Conservation (phyloP, 2,113 vertebrate species). For the Mola mola region DNA sequence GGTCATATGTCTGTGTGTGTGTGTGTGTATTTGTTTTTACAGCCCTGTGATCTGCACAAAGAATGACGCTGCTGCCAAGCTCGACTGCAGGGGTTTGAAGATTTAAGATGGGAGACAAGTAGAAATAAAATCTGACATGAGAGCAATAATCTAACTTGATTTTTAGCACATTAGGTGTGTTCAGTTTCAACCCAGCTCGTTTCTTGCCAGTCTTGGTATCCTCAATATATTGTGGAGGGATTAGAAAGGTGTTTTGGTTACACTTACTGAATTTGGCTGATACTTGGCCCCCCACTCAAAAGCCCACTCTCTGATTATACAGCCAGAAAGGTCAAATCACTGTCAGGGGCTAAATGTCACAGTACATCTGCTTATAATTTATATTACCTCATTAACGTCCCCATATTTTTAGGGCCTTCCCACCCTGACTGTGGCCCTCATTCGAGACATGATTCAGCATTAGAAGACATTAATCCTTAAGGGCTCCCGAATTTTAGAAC, state of each 20-base stretch:
- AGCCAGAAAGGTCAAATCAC: background rate
- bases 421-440: too few relatives aligned
- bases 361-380: too few relatives aligned
- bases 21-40: slow-evolving; percentile 17
- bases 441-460: too few relatives aligned
- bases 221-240: slow-evolving; percentile 21
- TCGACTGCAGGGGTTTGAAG: background rate
- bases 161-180: background rate
- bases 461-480: too few relatives aligned
- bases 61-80: slow-evolving; percentile 45
- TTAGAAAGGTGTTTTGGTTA: slow-evolving; percentile 32
- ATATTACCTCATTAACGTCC: too few relatives aligned
- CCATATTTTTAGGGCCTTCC: too few relatives aligned
- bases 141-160: background rate
- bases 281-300: slow-evolving; percentile 1
- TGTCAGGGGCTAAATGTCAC: slow-evolving; percentile 6
- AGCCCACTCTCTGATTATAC: slow-evolving; percentile 25
- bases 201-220: slow-evolving; percentile 10
- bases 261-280: slow-evolving; percentile 12
- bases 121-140: background rate
- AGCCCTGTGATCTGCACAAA: slow-evolving; percentile 66
- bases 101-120: background rate
- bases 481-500: too few relatives aligned
- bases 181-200: background rate
- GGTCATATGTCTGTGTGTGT: slow-evolving; percentile 53